Base-by-base conservation (phyloP, 1,140 invertebrate genomes). In the Hycleus cichorii region DNA sequence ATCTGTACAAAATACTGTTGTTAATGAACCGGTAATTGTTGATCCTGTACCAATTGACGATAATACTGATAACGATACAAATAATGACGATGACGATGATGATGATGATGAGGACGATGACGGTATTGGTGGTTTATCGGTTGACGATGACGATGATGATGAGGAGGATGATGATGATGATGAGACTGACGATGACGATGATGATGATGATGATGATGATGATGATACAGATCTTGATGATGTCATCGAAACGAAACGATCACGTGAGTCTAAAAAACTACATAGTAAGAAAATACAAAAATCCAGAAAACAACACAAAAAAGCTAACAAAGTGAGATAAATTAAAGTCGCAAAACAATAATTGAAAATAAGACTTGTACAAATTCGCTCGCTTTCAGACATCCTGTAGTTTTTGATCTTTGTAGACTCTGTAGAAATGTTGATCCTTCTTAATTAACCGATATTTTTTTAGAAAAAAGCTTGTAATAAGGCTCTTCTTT, bases 201-300 rank as follows among this genome's bases (percentile, higher is more conserved):
- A 88, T 9, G n/a, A n/a, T n/a, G 86, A 87, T 6, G 86, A 86
- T 6, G 85, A 87, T 54, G 87, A 88, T 39, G 87, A 87, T 47
- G 85, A 85, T 60, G 85, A 86, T 49, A 82, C 83, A 39, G 83
- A 82, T 60, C 79, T 85, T 49, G 83, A 83, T 57, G 82, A 86
- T 69, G 83, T 86, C 70, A 83, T 83, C 67, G 81, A 81, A 71
- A 82, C 83, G 60, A 81, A 82, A 65, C 69, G 75, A 74, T 77
- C 86, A 88, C 86, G 88, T 89, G 87, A 89, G 87, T 89, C 87
- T 69, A 88, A 87, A 83, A 82, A 83, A 74, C 73, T 78, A 58
- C 65, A 67, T 50, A 50, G 39, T 50, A 62, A 62, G 63, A 64
- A 70, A 74, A 70, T 72, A 71, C 78, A 74, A 80, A 82, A 79